Evolutionary conservation across 1,140 invertebrate genomes (phyloP).

Genomic region (Heterodera schachtii): DNA sequence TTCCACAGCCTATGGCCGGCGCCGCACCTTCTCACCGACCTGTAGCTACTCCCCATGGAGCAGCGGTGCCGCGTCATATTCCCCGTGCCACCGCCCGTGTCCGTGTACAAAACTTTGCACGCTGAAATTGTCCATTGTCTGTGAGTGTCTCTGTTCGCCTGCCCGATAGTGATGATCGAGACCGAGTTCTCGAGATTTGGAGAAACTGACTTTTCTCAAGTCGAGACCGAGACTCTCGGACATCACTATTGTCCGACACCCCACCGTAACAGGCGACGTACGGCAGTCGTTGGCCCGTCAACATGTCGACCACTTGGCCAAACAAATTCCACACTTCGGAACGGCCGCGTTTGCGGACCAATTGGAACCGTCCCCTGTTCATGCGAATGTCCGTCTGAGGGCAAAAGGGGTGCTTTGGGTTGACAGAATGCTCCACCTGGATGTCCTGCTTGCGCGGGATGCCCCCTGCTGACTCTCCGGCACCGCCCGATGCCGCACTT

Average conservation of each 20-base stretch:
- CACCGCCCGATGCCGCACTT: conserved; percentile 15
- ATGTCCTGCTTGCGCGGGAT: conserved; percentile 65
- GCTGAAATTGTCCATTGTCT: conserved; percentile 8
- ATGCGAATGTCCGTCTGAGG: conserved; percentile 59
- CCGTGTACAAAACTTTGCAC: conserved; percentile 64
- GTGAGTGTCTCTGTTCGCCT: no score
- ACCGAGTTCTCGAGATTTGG: no score
- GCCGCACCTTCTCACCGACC: conserved; percentile 53
- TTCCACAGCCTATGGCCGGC: no score
- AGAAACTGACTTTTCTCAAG: no score
- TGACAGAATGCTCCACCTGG: conserved; percentile 21
- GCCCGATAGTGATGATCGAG: no score
- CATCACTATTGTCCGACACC: no score
- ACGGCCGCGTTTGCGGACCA: conserved; percentile 60
- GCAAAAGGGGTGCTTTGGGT: neutral
- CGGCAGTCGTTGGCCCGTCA: conserved; percentile 56
- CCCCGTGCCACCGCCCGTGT: conserved; percentile 63
- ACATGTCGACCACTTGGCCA: conserved; percentile 60
- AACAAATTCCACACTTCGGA: conserved; percentile 66
- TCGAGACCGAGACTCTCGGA: no score
- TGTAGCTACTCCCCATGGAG: conserved; percentile 62
- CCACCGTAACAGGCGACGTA: conserved; percentile 61
- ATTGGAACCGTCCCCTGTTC: conserved; percentile 58
- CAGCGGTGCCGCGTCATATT: conserved; percentile 51
- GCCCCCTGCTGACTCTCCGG: conserved; percentile 28